phyloP scores from a whole-genome alignment of 2,888 invertebrate genomes.

The Stratiomys singularior region DNA sequence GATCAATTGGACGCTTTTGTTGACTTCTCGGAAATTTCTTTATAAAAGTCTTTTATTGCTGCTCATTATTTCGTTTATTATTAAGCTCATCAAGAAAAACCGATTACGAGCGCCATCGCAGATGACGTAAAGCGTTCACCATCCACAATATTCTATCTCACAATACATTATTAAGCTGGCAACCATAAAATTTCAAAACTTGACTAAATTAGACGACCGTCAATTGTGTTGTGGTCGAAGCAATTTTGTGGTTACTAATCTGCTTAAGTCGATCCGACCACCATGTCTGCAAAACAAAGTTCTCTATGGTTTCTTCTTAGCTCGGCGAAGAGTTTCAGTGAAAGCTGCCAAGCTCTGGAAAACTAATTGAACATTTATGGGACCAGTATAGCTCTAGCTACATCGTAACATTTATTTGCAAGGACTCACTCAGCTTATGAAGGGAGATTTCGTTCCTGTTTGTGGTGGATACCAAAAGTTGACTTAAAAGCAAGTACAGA shows the following conservation, averaged over 20 bases:
- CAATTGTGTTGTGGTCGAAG: neutral
- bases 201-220: neutral
- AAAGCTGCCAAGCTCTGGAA: neutral
- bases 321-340: neutral
- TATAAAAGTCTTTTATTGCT: too few relatives aligned
- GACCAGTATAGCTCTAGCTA: neutral
- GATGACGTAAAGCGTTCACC: too few relatives aligned
- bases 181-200: slow-evolving; percentile 1
- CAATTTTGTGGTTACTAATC: neutral
- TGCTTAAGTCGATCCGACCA: neutral
- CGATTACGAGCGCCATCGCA: too few relatives aligned
- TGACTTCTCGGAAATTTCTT: too few relatives aligned
- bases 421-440: too few relatives aligned
- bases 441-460: too few relatives aligned
- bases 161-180: neutral
- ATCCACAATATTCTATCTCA: neutral
- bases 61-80: too few relatives aligned
- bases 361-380: neutral
- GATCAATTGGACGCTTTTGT: too few relatives aligned
- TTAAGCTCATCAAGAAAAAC: too few relatives aligned
- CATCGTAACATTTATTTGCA: too few relatives aligned
- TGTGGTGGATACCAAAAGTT: too few relatives aligned
- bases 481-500: too few relatives aligned
- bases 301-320: neutral
- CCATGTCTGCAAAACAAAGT: neutral